Conservation (phyloP, 2,113 vertebrate species). For the Vombatus ursinus region DNA sequence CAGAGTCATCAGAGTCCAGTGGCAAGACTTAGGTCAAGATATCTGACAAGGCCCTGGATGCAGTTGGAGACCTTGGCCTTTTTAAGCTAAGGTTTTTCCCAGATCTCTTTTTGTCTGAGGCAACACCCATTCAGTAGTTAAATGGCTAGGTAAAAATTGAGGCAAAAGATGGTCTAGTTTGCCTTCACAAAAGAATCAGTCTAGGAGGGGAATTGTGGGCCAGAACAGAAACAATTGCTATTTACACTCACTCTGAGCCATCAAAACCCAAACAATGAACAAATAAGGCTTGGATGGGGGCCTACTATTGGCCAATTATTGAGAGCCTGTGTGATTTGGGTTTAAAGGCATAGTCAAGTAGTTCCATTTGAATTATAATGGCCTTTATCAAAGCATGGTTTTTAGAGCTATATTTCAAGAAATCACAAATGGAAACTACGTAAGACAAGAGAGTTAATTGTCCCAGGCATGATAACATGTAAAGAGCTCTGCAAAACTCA, state of each 20-base stretch:
- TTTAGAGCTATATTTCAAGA: neutral
- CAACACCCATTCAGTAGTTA: too few species aligned
- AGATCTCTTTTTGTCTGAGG: too few species aligned
- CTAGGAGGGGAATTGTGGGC: neutral
- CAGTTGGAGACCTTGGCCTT: neutral
- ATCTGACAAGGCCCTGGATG: neutral
- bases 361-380: neutral
- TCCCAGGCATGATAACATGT: neutral
- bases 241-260: neutral
- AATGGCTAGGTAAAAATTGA: neutral
- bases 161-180: neutral
- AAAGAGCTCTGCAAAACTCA: neutral
- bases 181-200: neutral
- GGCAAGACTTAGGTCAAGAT: neutral
- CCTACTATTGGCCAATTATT: neutral
- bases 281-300: neutral
- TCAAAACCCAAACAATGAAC: neutral
- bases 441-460: neutral
- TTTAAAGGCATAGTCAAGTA: neutral
- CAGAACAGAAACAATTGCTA: neutral
- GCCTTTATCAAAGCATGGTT: neutral
- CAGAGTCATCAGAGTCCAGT: neutral
- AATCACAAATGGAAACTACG: neutral
- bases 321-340: neutral
- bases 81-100: too few species aligned